Evolutionary conservation across 2,888 invertebrate genomes (phyloP), one percentile per base, ranked within the genome.

Genomic region (Zaprionus lineosus): DNA sequence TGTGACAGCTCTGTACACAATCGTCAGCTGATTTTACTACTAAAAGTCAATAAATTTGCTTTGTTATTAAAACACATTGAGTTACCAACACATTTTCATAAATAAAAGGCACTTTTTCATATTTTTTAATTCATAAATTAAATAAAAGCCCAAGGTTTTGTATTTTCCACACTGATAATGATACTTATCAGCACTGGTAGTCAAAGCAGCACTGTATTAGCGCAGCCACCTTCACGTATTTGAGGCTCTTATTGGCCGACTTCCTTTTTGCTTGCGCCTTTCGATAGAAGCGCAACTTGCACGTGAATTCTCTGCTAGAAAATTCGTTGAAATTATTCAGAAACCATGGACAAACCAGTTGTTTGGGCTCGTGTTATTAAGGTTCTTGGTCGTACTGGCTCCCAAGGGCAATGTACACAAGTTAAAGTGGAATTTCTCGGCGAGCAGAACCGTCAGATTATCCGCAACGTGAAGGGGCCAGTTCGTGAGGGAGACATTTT

Each of bases 351-450:
- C 90, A 96, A 96, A 91, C 95, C 95, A 84, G 95, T 95, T 81
- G 96, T 96, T 90, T 93, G 95, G 83, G 96, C 96, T 79, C 94
- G 96, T 91, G 99, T 99, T 56, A 96, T 97, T 77, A 98, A 98
- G 92, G 97, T 99, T 87, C 92, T 99, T 88, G 99, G 99, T 61
- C 95, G 99, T 88, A 99, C 99, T 69, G 99, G 99, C 63, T 99
- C 98, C 85, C 99, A 99, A 91, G 99, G 99, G 86, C 99, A 99
- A 91, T 99, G 99, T 95, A 99, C 99, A 60, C 99, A 99, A 93
- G 98, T 98, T 68, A 97, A 98, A 91, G 98, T 99, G 12, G 99
- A 99, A 91, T 99, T 99, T 91, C 92, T 99, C 84, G 98, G 97
- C 75, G 98, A 99, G 90, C 95, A 95, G 90, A 98, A 97, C 91